Evolutionary conservation across 2,113 vertebrate species (phyloP).

Genomic region (Gracilinanus agilis): DNA sequence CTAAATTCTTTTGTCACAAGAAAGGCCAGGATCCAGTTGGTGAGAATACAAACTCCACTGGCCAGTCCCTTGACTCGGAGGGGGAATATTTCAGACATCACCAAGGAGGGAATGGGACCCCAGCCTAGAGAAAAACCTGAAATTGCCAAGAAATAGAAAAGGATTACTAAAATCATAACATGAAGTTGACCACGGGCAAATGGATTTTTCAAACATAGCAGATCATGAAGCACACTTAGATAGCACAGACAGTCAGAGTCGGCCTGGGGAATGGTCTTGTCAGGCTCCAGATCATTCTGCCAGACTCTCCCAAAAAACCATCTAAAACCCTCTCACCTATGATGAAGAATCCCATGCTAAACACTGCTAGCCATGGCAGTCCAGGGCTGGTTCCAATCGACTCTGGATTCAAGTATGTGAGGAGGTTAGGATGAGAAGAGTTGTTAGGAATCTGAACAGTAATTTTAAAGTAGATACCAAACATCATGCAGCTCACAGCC

Average conservation of each 20-base stretch:
- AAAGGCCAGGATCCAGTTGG: conserved; percentile 92
- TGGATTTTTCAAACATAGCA: neutral
- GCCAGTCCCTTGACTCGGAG: conserved; percentile 86
- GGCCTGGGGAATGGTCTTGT: too few relatives aligned
- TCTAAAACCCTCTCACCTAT: conserved; percentile 84
- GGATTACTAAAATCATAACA: neutral
- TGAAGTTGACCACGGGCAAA: neutral
- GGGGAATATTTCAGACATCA: conserved; percentile 94
- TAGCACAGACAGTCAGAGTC: neutral
- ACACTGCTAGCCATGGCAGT: conserved; percentile 91
- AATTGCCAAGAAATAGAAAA: conserved; percentile 23
- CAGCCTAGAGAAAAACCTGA: conserved; percentile 93
- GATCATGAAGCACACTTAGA: neutral
- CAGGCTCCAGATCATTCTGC: too few relatives aligned
- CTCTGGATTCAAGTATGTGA: neutral
- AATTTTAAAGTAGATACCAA: conserved; percentile 93
- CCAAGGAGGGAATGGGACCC: conserved; percentile 93
- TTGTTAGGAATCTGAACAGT: conserved; percentile 70
- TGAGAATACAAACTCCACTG: conserved; percentile 89
- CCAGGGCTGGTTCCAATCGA: conserved; percentile 44
- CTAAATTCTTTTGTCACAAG: conserved; percentile 91
- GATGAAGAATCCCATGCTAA: conserved; percentile 92
- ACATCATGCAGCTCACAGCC: conserved; percentile 88
- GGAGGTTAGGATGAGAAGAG: conserved; percentile 68
- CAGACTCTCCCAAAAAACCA: neutral